Evolutionary conservation across 2,113 vertebrate genomes (phyloP).

Genomic region (Chaenogobius annularis): DNA sequence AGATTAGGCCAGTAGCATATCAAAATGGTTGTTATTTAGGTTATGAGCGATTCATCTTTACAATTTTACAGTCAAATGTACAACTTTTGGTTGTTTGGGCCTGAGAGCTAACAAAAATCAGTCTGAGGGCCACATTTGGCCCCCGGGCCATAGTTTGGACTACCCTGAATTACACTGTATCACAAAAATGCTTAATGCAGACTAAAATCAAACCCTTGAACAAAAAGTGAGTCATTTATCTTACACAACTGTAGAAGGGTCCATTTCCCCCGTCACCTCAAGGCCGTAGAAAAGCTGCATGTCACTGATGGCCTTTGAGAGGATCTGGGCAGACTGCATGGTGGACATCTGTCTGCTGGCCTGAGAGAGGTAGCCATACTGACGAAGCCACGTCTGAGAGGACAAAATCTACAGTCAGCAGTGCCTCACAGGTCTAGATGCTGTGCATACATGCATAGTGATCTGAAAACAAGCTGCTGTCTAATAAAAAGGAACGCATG

Average conservation of each 20-base stretch:
- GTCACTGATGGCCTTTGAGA: conserved; percentile 85
- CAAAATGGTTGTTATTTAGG: too few relatives aligned
- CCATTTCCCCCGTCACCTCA: conserved; percentile 83
- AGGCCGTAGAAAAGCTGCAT: conserved; percentile 97
- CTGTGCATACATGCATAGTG: not conserved
- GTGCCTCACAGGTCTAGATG: not conserved
- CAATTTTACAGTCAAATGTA: too few relatives aligned
- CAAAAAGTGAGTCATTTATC: conserved; percentile 22
- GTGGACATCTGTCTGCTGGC: conserved; percentile 92
- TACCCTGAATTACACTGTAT: not conserved
- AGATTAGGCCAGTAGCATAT: too few relatives aligned
- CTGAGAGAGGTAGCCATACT: conserved; percentile 91
- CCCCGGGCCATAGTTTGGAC: too few relatives aligned
- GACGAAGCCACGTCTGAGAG: conserved; percentile 88
- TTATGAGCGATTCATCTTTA: too few relatives aligned
- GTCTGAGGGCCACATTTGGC: too few relatives aligned
- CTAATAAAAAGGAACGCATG: conserved; percentile 30
- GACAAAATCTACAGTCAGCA: not conserved
- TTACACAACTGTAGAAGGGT: conserved; percentile 85
- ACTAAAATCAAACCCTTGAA: too few relatives aligned
- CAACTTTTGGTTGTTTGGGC: too few relatives aligned
- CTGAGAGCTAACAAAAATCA: too few relatives aligned
- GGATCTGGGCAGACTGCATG: conserved; percentile 89
- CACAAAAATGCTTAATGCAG: not conserved
- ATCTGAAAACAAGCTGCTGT: conserved; percentile 8